Evolutionary conservation across 2,888 invertebrate species (phyloP).

Genomic region (Thysanoteuthis rhombus): DNA sequence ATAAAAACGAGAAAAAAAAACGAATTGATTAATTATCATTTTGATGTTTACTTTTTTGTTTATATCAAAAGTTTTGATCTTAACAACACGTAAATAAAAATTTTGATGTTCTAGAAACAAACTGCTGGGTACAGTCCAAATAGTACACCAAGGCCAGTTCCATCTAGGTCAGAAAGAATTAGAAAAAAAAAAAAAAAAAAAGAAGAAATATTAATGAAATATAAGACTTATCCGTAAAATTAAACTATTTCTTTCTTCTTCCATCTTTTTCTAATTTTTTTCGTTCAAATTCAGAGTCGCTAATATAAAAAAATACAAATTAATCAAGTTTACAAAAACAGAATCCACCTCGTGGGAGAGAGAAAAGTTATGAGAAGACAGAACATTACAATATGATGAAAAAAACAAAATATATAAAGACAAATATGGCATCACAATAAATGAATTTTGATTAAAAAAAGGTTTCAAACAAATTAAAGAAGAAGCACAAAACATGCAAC

Average conservation of each 20-base stretch:
- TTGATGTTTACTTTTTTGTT: neutral
- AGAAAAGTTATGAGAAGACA: neutral
- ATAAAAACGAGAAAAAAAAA: neutral
- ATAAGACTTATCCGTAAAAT: too few species aligned
- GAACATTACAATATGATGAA: neutral
- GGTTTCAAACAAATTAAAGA: neutral
- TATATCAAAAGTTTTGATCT: too few species aligned
- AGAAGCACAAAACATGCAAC: constrained; percentile 23
- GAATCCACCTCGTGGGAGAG: constrained; percentile 12
- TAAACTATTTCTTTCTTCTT: too few species aligned
- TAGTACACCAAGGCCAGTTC: neutral
- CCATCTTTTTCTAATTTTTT: too few species aligned
- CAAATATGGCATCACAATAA: neutral
- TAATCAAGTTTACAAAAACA: neutral
- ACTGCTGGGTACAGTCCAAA: neutral
- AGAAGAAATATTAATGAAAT: too few species aligned
- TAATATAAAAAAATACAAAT: neutral
- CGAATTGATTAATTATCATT: neutral
- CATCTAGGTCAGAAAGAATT: neutral
- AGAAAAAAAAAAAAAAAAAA: too few species aligned
- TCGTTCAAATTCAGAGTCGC: too few species aligned
- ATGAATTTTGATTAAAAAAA: neutral
- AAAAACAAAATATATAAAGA: neutral
- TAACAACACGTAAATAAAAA: too few species aligned
- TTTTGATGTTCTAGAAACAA: neutral